Conservation (phyloP, 2,113 vertebrate genomes). For the Jaculus jaculus region DNA sequence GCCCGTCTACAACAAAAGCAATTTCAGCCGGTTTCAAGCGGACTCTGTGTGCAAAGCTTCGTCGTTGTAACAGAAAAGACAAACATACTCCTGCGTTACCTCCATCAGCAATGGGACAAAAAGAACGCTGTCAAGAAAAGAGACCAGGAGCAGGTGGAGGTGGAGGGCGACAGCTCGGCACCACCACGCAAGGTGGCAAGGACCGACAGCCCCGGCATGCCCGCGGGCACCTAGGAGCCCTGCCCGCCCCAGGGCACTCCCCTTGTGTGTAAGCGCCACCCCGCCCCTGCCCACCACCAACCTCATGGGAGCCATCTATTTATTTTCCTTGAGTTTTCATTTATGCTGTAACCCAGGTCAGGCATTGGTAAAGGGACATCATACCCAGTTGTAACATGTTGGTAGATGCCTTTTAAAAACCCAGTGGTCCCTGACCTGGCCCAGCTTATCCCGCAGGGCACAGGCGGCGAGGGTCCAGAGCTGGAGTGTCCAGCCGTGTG, state of each 20-base stretch:
- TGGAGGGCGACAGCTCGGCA: constrained; percentile 92
- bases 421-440: background rate
- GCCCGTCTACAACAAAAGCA: constrained; percentile 99
- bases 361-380: constrained; percentile 71
- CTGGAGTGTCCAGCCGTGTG: background rate
- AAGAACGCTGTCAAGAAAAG: constrained; percentile 96
- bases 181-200: constrained; percentile 96
- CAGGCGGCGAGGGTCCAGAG: background rate
- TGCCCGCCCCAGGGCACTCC: constrained; percentile 47
- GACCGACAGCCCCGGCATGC: constrained; percentile 99
- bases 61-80: constrained; percentile 98
- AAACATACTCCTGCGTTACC: constrained; percentile 95
- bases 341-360: constrained; percentile 81
- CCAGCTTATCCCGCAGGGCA: background rate
- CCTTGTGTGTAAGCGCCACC: constrained; percentile 72
- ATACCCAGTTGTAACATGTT: constrained; percentile 65
- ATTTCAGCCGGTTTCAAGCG: constrained; percentile 98
- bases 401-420: constrained; percentile 75
- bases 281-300: constrained; percentile 65
- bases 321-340: constrained; percentile 86
- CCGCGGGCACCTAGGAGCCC: constrained; percentile 93
- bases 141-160: constrained; percentile 92
- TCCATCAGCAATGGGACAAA: constrained; percentile 98
- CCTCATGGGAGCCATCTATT: constrained; percentile 86
- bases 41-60: constrained; percentile 99